phyloP scores from a whole-genome alignment of 2,888 invertebrate species.

The Watsonalla binaria region DNA sequence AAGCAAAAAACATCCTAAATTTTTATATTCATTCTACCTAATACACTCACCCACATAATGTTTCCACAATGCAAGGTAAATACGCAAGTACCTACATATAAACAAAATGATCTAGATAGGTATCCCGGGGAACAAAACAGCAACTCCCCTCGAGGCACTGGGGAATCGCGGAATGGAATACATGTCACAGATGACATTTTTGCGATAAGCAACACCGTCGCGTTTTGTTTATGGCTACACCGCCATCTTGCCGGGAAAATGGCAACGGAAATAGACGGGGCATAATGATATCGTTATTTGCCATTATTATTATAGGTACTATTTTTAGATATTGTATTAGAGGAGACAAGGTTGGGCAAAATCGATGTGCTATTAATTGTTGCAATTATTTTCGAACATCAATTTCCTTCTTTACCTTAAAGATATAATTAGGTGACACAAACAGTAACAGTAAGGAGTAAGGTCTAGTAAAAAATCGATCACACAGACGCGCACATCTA shows the following conservation, averaged over 20 bases:
- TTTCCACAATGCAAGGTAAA: not conserved
- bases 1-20: too few relatives aligned
- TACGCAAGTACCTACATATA: conserved; percentile 13
- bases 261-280: conserved; percentile 13
- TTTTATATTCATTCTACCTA: too few relatives aligned
- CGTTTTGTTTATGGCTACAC: conserved; percentile 52
- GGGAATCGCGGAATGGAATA: conserved; percentile 53
- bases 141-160: conserved; percentile 26
- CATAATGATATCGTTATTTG: not conserved
- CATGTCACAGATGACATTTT: conserved; percentile 58
- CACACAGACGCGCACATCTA: too few relatives aligned
- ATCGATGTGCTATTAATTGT: too few relatives aligned
- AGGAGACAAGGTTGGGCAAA: too few relatives aligned
- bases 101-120: conserved; percentile 31
- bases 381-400: too few relatives aligned
- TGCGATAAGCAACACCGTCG: conserved; percentile 52
- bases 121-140: conserved; percentile 36
- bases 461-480: too few relatives aligned
- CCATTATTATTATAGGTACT: not conserved
- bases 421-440: too few relatives aligned
- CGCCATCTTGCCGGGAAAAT: conserved; percentile 48
- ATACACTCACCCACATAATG: too few relatives aligned
- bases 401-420: too few relatives aligned
- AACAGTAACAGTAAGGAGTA: too few relatives aligned
- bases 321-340: too few relatives aligned